A percentile compares a stretch with the other conserved stretches of the same genome.
These are phyloP conservation scores for Montipora capricornis DNA, from an alignment of 64 coral and sea anemone species.

Conservation along the genomic window DNA sequence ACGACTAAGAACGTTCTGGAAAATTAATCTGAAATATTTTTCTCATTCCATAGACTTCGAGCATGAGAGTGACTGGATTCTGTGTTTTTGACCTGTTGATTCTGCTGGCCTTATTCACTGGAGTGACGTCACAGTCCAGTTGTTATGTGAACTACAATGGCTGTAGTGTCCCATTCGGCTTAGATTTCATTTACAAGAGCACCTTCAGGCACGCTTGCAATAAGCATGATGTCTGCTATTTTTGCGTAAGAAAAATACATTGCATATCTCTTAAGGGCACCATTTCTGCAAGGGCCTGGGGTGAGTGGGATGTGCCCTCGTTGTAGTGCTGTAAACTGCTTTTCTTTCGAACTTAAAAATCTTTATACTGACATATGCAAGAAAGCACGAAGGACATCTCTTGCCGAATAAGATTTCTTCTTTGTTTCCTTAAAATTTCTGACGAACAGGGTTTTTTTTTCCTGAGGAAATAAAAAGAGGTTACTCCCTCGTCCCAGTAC, in stretches of 20 bases:
- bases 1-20: too few species aligned
- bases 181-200: conserved; percentile 50
- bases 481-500: too few species aligned
- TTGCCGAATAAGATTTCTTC: too few species aligned
- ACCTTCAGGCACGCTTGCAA: conserved; percentile 58
- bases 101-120: background rate
- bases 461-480: too few species aligned
- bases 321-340: too few species aligned
- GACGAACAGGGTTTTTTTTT: too few species aligned
- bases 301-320: too few species aligned
- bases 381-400: too few species aligned
- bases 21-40: background rate
- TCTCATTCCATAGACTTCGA: background rate
- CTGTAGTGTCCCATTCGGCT: conserved; percentile 42
- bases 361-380: too few species aligned
- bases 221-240: conserved; percentile 75
- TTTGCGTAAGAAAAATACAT: conserved; percentile 36
- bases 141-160: conserved; percentile 13
- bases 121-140: background rate
- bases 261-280: background rate
- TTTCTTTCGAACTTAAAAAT: too few species aligned
- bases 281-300: too few species aligned
- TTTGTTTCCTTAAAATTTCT: too few species aligned
- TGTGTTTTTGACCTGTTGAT: background rate
- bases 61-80: background rate